Conservation (phyloP, 2,113 vertebrate genomes). For the Choloepus hoffmanni region DNA sequence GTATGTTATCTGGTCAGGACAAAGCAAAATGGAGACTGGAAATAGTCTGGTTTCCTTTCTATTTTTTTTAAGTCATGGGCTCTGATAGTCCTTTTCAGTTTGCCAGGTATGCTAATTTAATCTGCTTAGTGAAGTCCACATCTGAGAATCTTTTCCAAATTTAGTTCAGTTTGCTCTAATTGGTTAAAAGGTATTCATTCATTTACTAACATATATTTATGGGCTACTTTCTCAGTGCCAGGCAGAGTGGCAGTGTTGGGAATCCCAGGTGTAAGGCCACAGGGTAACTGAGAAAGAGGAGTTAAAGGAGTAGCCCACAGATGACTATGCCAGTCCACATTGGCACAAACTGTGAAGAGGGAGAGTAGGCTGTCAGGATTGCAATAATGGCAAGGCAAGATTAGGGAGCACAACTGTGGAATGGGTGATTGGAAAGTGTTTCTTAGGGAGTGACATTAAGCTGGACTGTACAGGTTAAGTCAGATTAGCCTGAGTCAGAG, state of each 20-base stretch:
- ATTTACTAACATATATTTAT: not conserved
- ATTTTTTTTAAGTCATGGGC: too few relatives aligned
- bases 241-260: not conserved
- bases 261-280: not conserved
- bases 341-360: not conserved
- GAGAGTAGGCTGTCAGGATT: not conserved
- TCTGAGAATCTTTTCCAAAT: not conserved
- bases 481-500: not conserved
- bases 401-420: not conserved
- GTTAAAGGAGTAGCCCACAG: not conserved
- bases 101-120: not conserved
- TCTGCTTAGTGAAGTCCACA: not conserved
- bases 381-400: not conserved
- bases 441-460: not conserved
- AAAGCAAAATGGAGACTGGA: not conserved
- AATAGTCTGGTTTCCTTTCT: not conserved
- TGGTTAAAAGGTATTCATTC: too few relatives aligned
- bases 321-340: too few relatives aligned
- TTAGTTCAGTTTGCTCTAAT: not conserved
- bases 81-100: not conserved
- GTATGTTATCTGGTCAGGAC: not conserved
- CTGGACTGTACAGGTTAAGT: not conserved
- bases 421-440: too few relatives aligned
- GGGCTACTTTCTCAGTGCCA: not conserved
- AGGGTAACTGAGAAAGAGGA: not conserved